phyloP scores from a whole-genome alignment of 2,888 invertebrate species.

The Alviniconcha strummeri region DNA sequence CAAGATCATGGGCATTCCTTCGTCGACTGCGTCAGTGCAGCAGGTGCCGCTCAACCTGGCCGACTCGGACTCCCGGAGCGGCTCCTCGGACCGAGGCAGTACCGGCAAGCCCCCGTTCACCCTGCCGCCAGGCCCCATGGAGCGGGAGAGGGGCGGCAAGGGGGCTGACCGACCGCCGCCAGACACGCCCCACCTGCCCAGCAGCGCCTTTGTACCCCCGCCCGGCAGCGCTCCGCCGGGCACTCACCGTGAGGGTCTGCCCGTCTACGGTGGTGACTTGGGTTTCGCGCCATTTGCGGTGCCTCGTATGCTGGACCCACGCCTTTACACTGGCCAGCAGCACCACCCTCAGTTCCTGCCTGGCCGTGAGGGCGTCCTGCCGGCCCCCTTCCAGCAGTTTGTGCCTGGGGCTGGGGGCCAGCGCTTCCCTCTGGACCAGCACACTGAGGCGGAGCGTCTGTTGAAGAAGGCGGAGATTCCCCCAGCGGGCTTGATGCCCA shows the following conservation, averaged over 20 bases:
- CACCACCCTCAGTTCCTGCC: conserved; percentile 40
- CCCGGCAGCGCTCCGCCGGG: conserved; percentile 46
- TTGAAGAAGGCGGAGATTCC: conserved; percentile 49
- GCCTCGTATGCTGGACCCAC: conserved; percentile 58
- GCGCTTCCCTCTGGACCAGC: conserved; percentile 45
- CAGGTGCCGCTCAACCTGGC: conserved; percentile 43
- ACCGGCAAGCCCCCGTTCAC: conserved; percentile 2
- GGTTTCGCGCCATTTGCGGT: conserved; percentile 41
- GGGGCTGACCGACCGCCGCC: conserved; percentile 32
- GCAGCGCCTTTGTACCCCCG: conserved; percentile 47
- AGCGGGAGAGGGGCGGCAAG: conserved; percentile 33
- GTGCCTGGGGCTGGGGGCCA: conserved; percentile 37
- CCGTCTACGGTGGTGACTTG: conserved; percentile 40
- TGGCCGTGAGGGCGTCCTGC: conserved; percentile 37
- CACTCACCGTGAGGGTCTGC: conserved; percentile 44
- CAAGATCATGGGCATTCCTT: conserved; percentile 25
- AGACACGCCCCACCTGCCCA: conserved; percentile 26
- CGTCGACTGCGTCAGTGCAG: conserved; percentile 18
- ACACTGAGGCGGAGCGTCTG: conserved; percentile 47
- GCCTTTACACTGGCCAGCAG: conserved; percentile 43
- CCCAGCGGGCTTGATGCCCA: conserved; percentile 34
- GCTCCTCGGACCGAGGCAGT: conserved; percentile 27
- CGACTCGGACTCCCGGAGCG: conserved; percentile 37
- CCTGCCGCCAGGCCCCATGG: conserved; percentile 9
- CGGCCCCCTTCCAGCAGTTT: conserved; percentile 30